These are phyloP conservation scores for Tretioscincus oriximinensis DNA, from an alignment of 2,113 vertebrate genomes.

Conservation along the genomic window DNA sequence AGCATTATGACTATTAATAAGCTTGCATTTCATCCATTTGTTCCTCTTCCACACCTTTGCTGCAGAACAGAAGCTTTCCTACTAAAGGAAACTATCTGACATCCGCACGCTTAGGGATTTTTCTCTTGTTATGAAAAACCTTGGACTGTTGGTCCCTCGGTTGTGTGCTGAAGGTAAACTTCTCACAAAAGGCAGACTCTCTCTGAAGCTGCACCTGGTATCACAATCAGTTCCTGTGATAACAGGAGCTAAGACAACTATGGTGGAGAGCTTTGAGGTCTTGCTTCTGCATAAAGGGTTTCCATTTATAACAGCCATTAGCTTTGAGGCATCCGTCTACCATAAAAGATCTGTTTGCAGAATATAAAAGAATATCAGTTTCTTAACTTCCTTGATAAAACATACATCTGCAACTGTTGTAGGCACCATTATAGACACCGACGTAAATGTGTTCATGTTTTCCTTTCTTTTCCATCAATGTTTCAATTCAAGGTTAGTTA, in stretches of 20 bases:
- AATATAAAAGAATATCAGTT: neutral
- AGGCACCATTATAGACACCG: neutral
- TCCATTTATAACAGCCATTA: neutral
- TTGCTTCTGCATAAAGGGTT: neutral
- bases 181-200: conserved; percentile 17
- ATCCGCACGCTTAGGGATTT: conserved; percentile 26
- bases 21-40: neutral
- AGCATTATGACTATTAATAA: neutral
- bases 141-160: conserved; percentile 29
- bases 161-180: conserved; percentile 55
- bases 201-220: conserved; percentile 34
- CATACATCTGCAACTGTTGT: neutral
- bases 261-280: conserved; percentile 5
- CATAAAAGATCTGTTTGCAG: conserved; percentile 7
- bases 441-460: too few relatives aligned
- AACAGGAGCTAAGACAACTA: neutral
- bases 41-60: neutral
- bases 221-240: neutral
- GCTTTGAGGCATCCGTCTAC: neutral
- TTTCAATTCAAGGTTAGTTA: too few relatives aligned
- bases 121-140: conserved; percentile 28
- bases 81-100: conserved; percentile 34
- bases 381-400: neutral
- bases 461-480: too few relatives aligned
- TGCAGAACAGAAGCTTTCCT: conserved; percentile 14